Evolutionary conservation across 2,888 invertebrate genomes (phyloP), one percentile per base, ranked within the genome.

Genomic region (Oscheius onirici): DNA sequence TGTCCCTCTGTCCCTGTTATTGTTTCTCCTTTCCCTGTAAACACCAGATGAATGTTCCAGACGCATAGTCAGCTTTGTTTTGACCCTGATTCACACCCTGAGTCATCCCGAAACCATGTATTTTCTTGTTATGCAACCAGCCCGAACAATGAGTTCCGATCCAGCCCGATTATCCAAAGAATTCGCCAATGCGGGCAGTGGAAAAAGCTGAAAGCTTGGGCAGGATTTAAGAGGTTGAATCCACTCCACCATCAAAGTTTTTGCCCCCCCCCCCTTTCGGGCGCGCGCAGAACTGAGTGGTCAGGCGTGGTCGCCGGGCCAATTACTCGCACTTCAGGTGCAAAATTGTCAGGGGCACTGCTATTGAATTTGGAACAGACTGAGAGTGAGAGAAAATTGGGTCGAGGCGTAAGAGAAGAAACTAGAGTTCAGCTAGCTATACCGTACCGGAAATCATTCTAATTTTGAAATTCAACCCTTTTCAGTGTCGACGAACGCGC

Each of bases 401-500:
- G 46, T 8, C 34, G 34, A 34, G 34, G 8, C 34, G 8, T 34
- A 34, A 34, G 34, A 34, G 34, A 34, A 34, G 34, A 34, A 34
- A 34, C 34, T 34, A 34, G n/a, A n/a, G 34, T 34, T 34, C 34
- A 6, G 34, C 8, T 8, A 34, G 34, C n/a, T 34, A 34, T 34
- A 34, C 34, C 8, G 34, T 34, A 3, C 3, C 34, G 3, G 34
- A 6, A 34, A 34, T 6, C 34, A 34, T 34, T 34, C 5, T 8
- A 6, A 3, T 34, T 34, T 6, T 34, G 34, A 34, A 6, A 34
- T 46, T 17, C 13, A 10, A 10, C 13, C n/a, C 15, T 46, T 63
- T 63, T 26, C 34, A 85, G 84, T 86, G 87, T 67, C 79, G 82
- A 0, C 72, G 80, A 10, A 71, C 79, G 8, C 76, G 87, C 1